Base-by-base conservation (phyloP, 2,113 vertebrate genomes). In the chimpanzee (Pan troglodytes) region DNA sequence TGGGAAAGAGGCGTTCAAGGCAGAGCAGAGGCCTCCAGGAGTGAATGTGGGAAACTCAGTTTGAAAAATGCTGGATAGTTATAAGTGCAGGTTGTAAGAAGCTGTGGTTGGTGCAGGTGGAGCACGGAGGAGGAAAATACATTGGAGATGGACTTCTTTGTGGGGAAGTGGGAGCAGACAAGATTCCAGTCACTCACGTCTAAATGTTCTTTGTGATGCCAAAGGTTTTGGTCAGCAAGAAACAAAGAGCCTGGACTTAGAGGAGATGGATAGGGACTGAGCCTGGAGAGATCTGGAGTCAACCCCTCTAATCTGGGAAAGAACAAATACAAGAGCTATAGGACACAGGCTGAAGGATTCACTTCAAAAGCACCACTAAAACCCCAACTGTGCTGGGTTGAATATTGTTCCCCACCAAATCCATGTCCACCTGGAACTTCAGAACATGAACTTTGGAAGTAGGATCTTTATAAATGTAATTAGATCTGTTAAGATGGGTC, bases 291-390 rank as follows among this genome's bases (percentile, higher is more conserved):
- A 2, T 83, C 84, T 48, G 70, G 16, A 25, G 32, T 4, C 23
- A 68, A 61, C 38, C 9, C 17, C 59, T 35, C 9, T 30, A 43
- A 75, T 32, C 14, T 64, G 1, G 43, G 7, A 52, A 55, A 75
- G 25, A 83, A 40, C 16, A 78, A 32, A 89, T 52, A 70, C 1
- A 13, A 95, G 35, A 76, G 64, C 32, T 22, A 8, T 3, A 20
- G 20, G 11, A 76, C 12, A 8, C 3, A 10, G 12, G 2, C 95
- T 95, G 70, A 79, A 48, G 88, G 97, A 94, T 80, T 92, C 32
- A 83, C 72, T 88, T 68, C 85, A 84, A 90, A 17, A n/a, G 25
- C 25, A 22, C n/a, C 50, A 76, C 20, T 90, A 78, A 89, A 83
- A 88, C 3, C 10, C 0, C 64, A 92, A 30, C 38, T 81, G 20